Conservation (phyloP, 1,140 invertebrate genomes). For the Cydia pomonella region DNA sequence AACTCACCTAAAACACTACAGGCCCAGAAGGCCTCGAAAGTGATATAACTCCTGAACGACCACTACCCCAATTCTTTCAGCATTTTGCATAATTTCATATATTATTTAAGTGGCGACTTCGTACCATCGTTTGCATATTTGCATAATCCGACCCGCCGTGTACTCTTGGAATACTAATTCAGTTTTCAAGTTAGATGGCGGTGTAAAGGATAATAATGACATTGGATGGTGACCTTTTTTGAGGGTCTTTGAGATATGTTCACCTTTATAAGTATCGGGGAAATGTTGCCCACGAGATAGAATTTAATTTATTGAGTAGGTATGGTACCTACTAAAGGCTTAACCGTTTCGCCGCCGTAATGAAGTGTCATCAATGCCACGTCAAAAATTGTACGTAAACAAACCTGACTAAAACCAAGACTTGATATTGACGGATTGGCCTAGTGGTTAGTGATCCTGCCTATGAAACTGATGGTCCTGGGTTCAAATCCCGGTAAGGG, state of each 20-base stretch:
- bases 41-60: slow-evolving; percentile 28
- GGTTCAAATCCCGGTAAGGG: no score
- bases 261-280: not conserved
- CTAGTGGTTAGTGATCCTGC: no score
- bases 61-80: slow-evolving; percentile 30
- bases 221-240: slow-evolving; percentile 1
- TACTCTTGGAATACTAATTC: slow-evolving; percentile 30
- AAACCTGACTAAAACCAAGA: no score
- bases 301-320: not conserved
- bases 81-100: slow-evolving; percentile 36
- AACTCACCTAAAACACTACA: not conserved
- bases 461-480: no score
- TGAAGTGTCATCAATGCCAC: no score
- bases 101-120: slow-evolving; percentile 32
- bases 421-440: no score
- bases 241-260: not conserved
- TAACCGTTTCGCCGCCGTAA: no score
- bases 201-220: slow-evolving; percentile 14
- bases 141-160: slow-evolving; percentile 20
- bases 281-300: not conserved
- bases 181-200: slow-evolving; percentile 27
- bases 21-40: not conserved
- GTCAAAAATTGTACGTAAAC: no score
- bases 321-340: no score
- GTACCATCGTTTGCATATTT: slow-evolving; percentile 20